These are phyloP conservation scores for Semicossyphus pulcher DNA, from an alignment of 2,113 vertebrate species.

Conservation along the genomic window DNA sequence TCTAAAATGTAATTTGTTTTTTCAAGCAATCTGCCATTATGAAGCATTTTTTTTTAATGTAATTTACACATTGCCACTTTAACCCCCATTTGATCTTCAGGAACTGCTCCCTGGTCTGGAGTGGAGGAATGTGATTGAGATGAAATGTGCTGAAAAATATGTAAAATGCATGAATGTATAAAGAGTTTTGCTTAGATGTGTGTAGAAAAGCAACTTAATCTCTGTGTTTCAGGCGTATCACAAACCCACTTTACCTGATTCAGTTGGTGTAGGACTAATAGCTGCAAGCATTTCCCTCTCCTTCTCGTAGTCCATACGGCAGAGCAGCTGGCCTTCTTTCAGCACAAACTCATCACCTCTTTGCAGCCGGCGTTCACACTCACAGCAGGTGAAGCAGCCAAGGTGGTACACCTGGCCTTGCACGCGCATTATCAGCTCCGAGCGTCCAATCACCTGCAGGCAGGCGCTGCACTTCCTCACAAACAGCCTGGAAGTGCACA, in stretches of 20 bases:
- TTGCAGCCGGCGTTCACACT: constrained; percentile 91
- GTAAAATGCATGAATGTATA: neutral
- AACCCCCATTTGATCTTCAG: neutral
- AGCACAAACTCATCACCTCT: constrained; percentile 92
- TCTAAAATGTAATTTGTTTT: neutral
- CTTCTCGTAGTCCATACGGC: constrained; percentile 92
- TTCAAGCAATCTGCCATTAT: neutral
- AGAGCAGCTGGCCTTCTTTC: constrained; percentile 92
- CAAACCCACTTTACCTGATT: constrained; percentile 82
- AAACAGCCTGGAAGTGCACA: constrained; percentile 84
- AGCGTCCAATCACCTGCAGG: constrained; percentile 88
- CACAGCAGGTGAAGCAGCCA: constrained; percentile 92
- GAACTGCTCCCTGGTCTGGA: neutral
- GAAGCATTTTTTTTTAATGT: too few relatives aligned
- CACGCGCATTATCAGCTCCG: constrained; percentile 92
- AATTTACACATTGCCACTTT: neutral
- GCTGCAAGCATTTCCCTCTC: constrained; percentile 91
- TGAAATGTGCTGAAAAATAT: neutral
- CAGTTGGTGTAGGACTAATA: constrained; percentile 89
- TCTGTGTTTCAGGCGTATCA: neutral
- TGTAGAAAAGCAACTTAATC: neutral
- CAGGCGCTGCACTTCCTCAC: constrained; percentile 92
- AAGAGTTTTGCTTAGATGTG: neutral
- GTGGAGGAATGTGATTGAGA: neutral
- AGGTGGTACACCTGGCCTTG: constrained; percentile 91